phyloP scores from a whole-genome alignment of 2,113 vertebrate genomes.

The Sinocyclocheilus anshuiensis region DNA sequence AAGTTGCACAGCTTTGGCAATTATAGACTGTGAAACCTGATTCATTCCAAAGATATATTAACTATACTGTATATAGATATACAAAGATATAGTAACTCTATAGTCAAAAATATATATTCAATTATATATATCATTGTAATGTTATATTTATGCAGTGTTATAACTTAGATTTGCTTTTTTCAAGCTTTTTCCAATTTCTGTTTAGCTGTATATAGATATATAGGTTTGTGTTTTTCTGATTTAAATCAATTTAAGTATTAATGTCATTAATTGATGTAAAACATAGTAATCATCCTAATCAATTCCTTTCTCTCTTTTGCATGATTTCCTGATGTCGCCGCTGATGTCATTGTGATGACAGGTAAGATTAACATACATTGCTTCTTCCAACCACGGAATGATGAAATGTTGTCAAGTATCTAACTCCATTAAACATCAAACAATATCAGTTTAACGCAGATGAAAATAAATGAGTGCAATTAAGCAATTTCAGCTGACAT shows the following conservation, averaged over 20 bases:
- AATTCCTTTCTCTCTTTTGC: slow-evolving; percentile 32
- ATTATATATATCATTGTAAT: too few relatives aligned
- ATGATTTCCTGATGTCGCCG: neutral
- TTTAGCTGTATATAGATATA: too few relatives aligned
- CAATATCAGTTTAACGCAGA: neutral
- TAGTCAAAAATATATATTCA: too few relatives aligned
- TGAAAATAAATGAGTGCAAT: neutral
- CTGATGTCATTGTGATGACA: slow-evolving; percentile 30
- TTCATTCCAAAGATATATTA: neutral
- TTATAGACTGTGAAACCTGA: neutral
- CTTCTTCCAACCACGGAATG: neutral
- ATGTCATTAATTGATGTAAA: neutral
- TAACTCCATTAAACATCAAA: slow-evolving; percentile 8
- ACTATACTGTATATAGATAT: too few relatives aligned
- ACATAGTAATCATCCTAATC: neutral
- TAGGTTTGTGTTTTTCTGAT: too few relatives aligned
- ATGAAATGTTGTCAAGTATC: neutral
- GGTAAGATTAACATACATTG: slow-evolving; percentile 33
- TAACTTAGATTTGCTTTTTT: too few relatives aligned
- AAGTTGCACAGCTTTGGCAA: neutral
- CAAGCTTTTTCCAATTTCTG: too few relatives aligned
- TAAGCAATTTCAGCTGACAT: neutral
- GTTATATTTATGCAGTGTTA: too few relatives aligned
- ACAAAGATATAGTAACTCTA: too few relatives aligned
- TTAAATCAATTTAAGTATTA: too few relatives aligned